Conservation (phyloP, 2,797 vertebrate genomes). For the Lagocephalus sceleratus region DNA sequence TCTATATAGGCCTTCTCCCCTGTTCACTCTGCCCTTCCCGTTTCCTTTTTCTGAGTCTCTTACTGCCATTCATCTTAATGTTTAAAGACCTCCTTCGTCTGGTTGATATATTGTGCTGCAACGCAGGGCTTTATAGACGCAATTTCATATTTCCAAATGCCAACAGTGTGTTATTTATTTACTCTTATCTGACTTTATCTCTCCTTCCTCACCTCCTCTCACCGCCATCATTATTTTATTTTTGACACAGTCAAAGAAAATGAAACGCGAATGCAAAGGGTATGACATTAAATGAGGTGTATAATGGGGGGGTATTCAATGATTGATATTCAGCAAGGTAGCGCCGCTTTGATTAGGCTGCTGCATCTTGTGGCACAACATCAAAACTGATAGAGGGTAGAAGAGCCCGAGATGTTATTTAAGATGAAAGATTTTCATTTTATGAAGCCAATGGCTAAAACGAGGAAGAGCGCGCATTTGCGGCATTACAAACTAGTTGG, state of each 20-base stretch:
- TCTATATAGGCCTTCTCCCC: constrained; percentile 37
- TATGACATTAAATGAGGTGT: constrained; percentile 26
- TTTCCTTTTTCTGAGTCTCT: constrained; percentile 29
- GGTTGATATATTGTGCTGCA: constrained; percentile 59
- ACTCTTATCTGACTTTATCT: constrained; percentile 47
- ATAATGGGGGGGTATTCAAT: constrained; percentile 34
- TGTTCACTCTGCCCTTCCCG: constrained; percentile 9
- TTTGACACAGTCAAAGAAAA: constrained; percentile 27
- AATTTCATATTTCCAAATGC: constrained; percentile 67
- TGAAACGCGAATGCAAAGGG: constrained; percentile 22
- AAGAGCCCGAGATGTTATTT: too few species aligned
- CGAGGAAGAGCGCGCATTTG: too few species aligned
- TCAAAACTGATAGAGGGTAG: too few species aligned
- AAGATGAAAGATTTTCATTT: too few species aligned
- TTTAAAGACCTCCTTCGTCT: constrained; percentile 45
- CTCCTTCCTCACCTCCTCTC: constrained; percentile 7
- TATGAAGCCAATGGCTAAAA: too few species aligned
- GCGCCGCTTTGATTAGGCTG: constrained; percentile 15
- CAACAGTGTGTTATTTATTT: constrained; percentile 61
- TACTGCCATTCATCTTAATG: constrained; percentile 56
- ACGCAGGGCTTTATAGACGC: constrained; percentile 53
- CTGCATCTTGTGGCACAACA: too few species aligned
- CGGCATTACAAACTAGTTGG: too few species aligned
- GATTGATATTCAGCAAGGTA: constrained; percentile 41
- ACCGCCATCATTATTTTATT: constrained; percentile 44